Percentiles rank a stretch among this genome's conserved stretches.
phyloP scores from a whole-genome alignment of 2,888 invertebrate species.

The Mesoligia furuncula region DNA sequence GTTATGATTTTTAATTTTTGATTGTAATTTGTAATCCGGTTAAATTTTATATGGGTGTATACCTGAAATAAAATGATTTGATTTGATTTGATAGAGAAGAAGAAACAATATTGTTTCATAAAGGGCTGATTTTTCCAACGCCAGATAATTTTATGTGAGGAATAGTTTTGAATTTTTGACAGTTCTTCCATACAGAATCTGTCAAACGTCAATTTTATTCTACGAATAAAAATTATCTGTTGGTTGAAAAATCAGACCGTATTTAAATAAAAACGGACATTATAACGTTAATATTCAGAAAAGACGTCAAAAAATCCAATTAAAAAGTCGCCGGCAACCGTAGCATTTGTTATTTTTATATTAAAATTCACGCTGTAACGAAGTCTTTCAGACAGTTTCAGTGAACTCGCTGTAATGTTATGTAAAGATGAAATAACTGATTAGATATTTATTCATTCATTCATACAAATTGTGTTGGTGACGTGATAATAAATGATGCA shows the following conservation, averaged over 20 bases:
- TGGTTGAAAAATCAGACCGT: too few relatives aligned
- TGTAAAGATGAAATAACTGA: conserved; percentile 54
- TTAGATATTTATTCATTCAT: conserved; percentile 61
- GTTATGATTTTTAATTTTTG: too few relatives aligned
- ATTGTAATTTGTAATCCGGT: too few relatives aligned
- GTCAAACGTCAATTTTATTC: too few relatives aligned
- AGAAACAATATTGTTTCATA: neutral
- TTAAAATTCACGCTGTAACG: conserved; percentile 54
- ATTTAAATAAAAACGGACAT: conserved; percentile 13
- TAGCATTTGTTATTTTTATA: conserved; percentile 44
- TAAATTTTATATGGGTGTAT: too few relatives aligned
- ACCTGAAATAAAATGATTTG: too few relatives aligned
- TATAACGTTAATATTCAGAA: conserved; percentile 32
- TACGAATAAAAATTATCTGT: too few relatives aligned
- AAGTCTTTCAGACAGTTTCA: conserved; percentile 46
- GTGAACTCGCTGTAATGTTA: conserved; percentile 49
- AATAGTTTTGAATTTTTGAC: too few relatives aligned
- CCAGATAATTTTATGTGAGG: too few relatives aligned
- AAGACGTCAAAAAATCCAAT: conserved; percentile 18
- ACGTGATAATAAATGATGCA: conserved; percentile 58
- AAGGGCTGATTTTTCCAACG: too few relatives aligned
- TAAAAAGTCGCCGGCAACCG: conserved; percentile 32
- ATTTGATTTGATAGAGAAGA: too few relatives aligned
- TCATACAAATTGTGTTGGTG: conserved; percentile 60
- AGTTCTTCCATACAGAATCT: too few relatives aligned